A percentile compares a stretch with the other conserved stretches of the same genome.
phyloP scores from a whole-genome alignment of 2,113 vertebrate species.

The Myiopsitta monachus region DNA sequence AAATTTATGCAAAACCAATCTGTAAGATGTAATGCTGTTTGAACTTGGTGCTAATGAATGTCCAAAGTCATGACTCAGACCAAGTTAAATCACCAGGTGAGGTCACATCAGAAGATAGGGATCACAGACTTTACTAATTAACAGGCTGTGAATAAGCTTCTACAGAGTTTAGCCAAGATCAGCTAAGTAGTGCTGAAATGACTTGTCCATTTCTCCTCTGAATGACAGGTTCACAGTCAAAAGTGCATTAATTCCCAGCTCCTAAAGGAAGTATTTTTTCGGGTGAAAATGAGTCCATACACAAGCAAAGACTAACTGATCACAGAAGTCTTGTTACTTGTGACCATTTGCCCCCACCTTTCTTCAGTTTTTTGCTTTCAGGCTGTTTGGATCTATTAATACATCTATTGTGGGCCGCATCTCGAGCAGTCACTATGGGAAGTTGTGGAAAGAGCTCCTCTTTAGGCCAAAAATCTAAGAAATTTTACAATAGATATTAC shows the following conservation, averaged over 20 bases:
- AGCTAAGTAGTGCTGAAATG: background rate
- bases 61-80: background rate
- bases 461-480: background rate
- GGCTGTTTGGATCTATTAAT: background rate
- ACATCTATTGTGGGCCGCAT: background rate
- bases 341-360: background rate
- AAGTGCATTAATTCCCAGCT: background rate
- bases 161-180: background rate
- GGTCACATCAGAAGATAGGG: fast-evolving
- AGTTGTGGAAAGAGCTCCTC: background rate
- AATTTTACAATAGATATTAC: background rate
- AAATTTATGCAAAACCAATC: too few species aligned
- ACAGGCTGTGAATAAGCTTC: background rate
- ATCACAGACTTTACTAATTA: background rate
- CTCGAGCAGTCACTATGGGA: background rate
- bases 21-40: background rate
- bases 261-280: background rate
- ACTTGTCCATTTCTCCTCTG: background rate
- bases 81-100: fast-evolving
- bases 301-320: background rate
- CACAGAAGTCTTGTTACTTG: background rate
- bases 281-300: background rate
- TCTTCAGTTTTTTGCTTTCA: background rate
- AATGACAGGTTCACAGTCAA: background rate
- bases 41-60: background rate